These are phyloP conservation scores for Lamellibrachia luymesi DNA, from an alignment of 1,140 invertebrate genomes.

Conservation along the genomic window DNA sequence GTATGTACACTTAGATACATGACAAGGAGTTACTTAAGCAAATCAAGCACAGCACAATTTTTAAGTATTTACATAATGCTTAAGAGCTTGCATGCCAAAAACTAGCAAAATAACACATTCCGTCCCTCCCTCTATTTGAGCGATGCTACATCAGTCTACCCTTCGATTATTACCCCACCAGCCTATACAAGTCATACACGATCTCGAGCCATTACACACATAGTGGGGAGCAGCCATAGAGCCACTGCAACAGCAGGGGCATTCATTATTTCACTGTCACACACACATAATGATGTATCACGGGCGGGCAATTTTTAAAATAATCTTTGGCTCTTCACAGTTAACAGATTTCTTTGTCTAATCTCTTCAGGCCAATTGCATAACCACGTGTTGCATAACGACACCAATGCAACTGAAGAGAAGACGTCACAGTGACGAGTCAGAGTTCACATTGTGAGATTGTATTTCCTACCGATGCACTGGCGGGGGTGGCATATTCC, in stretches of 20 bases:
- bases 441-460: not conserved
- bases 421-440: not conserved
- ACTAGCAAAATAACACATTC: not conserved
- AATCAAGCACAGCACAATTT: not conserved
- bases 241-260: not conserved
- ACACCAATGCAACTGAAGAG: not conserved
- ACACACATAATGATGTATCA: not conserved
- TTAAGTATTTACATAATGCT: not conserved
- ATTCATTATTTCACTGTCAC: not conserved
- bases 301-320: not conserved
- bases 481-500: not conserved
- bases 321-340: not conserved
- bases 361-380: not conserved
- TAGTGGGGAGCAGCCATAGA: not conserved
- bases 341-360: not conserved
- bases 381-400: not conserved
- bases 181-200: not conserved
- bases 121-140: not conserved
- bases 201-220: not conserved
- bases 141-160: not conserved
- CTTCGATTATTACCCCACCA: not conserved
- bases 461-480: not conserved
- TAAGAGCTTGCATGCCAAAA: not conserved
- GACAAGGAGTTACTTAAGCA: not conserved
- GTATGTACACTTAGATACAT: not conserved